Base-by-base conservation (phyloP, 2,888 invertebrate species). In the Aethes cnicana region DNA sequence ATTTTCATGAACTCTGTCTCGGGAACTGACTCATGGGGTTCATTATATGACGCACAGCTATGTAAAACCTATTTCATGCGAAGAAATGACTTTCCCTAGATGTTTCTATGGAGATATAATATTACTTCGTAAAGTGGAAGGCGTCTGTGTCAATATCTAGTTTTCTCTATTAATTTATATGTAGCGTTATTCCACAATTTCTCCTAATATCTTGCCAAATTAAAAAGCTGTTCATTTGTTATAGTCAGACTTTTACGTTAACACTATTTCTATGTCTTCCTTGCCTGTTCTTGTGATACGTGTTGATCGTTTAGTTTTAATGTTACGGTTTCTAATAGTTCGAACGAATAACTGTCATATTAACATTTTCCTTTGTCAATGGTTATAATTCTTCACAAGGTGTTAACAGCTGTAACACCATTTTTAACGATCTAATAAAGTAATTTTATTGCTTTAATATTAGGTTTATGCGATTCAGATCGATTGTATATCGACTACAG, bases 281-380 rank as follows among this genome's bases (percentile, higher is more conserved):
- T 4, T 16, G 25, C 25, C 39, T 23, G 21, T 18, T 35, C 46
- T 39, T 53, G 52, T 53, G 52, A 53, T 53, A 35, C 52, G 46
- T 53, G 44, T 52, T 52, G 32, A 43, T 30, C 21, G 35, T 53
- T 44, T 52, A 46, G 44, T 37, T 52, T 18, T 35, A 23, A 39
- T 17, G 39, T 39, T 39, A 28, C 35, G 14, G 17, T 21, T 20
- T 18, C 26, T 49, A 36, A 16, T 21, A 21, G 16, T 28, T 28
- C 36, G 18, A 28, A 28, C 36, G 6, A 14, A 18, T 26, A 12
- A 39, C 16, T 9, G 25, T 14, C 23, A 21, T 37, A 12, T 39
- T 17, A 23, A 36, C 17, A 14, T 9, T 23, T 37, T 21, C 20
- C 14, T 25, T 41, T 41, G 30, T 44, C 23, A 18, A 25, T 20